Evolutionary conservation across 2,113 vertebrate species (phyloP), one percentile per base, ranked within the genome.

Genomic region (Bucco capensis): DNA sequence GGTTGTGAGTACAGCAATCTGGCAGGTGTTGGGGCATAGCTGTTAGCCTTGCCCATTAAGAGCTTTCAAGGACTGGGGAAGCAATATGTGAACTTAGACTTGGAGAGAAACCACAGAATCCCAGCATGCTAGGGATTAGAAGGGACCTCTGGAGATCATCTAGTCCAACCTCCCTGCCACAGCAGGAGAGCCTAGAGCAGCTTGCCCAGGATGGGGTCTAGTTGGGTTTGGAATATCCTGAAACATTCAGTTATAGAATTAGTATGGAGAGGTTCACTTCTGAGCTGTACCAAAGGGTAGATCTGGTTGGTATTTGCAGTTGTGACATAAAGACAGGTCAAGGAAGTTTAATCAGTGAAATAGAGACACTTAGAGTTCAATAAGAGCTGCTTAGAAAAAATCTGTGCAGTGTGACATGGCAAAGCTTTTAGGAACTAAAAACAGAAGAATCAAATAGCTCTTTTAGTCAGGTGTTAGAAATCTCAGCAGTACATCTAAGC

Each of bases 1-100:
- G 35, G 33, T 93, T 94, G 90, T 96, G 95, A 95, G 95, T 97
- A 96, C 95, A 96, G 79, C 92, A 60, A 66, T 84, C 81, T 93
- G 74, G 96, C 95, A 96, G 95, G 92, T 95, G 91, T 96, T 97
- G 95, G 2, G 5, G 78, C 67, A 93, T 88, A 94, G 86, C 88
- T 94, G 82, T 91, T 91, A 83, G 72, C 91, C 24, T 6, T 83
- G 83, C 91, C 91, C 9, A n/a, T 95, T 88, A 79, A 93, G 66
- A 92, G 78, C 78, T 92, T 89, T 94, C 83, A 93, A 95, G 94
- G 76, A 76, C 88, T 90, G 82, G 78, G 86, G 80, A 92, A 95
- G 81, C 79, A 94, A 51, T 85, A 91, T 57, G 47, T 91, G 95
- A 95, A 92, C 4, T 2, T 72, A 76, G 49, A 46, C 76, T 92